Base-by-base conservation (phyloP, 2,888 invertebrate species). In the Baccha elongata region DNA sequence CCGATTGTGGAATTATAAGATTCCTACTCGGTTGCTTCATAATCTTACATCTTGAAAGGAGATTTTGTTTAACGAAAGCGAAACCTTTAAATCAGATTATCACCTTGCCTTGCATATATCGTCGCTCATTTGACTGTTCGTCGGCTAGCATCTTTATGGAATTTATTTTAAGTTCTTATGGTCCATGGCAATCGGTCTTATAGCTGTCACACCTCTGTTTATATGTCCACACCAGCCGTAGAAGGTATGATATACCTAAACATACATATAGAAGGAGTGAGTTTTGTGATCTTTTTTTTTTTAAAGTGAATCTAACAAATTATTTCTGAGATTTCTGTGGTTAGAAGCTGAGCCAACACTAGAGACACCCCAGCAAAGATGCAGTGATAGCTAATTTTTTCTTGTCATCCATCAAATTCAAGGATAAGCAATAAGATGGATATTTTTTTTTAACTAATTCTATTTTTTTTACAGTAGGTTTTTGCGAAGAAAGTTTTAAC, bases 41-140 rank as follows among this genome's bases (percentile, higher is more conserved):
- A 29, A 48, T 60, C 50, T 26, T 8, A 15, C 19, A 29, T 68
- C 48, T 46, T 15, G 11, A 50, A 3, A 32, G 32, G 23, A 19
- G 50, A 40, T 48, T 29, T 64, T 50, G 42, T 58, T 21, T 52
- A 72, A 72, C 29, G 76, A 84, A 74, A 79, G 84, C 73, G 73
- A 79, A 79, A 78, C 78, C 55, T 65, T 79, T 52, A 60, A 79
- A 78, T 78, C 73, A 79, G 78, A 78, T 84, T 79, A 84, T 40
- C 64, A 58, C 32, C 37, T 42, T 67, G 69, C 71, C 75, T 75
- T n/a, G n/a, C n/a, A 67, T 60, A 40, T 58, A 58, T 29, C 35
- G 23, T 42, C 3, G 1, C 35, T 15, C 48, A n/a, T n/a, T n/a
- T 15, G 26, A 65, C 17, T 11, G 58, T 58, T n/a, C 3, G 17